These are phyloP conservation scores for Beris chalybata DNA, from an alignment of 2,888 invertebrate species.

Conservation along the genomic window DNA sequence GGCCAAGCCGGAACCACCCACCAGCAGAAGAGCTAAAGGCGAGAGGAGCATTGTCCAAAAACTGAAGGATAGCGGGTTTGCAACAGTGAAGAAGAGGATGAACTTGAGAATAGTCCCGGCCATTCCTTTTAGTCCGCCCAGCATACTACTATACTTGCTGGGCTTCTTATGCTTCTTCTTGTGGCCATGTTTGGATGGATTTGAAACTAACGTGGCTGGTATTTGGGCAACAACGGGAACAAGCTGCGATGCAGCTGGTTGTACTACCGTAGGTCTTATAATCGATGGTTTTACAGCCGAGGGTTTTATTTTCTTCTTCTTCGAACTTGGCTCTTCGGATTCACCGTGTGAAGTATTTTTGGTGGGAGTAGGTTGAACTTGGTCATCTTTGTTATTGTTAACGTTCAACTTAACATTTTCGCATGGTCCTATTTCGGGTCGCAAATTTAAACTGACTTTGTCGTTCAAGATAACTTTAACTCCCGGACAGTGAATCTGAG, in stretches of 20 bases:
- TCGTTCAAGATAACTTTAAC: constrained; percentile 35
- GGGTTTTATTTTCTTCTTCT: constrained; percentile 10
- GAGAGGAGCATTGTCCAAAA: constrained; percentile 64
- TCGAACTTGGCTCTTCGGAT: background rate
- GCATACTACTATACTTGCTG: constrained; percentile 7
- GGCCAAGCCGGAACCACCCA: constrained; percentile 64
- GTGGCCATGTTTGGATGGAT: background rate
- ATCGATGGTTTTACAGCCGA: background rate
- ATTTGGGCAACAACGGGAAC: constrained; percentile 16
- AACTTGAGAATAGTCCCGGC: constrained; percentile 32
- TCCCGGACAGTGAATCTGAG: constrained; percentile 30
- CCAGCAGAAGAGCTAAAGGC: constrained; percentile 65
- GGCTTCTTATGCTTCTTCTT: constrained; percentile 1
- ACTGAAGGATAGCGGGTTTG: constrained; percentile 64
- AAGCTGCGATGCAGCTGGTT: background rate
- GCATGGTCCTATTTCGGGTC: constrained; percentile 32
- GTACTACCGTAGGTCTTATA: background rate
- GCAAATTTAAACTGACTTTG: constrained; percentile 35
- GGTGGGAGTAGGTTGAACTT: background rate
- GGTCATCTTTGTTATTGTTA: background rate
- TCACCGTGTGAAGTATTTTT: background rate
- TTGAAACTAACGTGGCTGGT: background rate
- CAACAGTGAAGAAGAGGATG: constrained; percentile 57
- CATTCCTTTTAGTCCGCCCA: constrained; percentile 19
- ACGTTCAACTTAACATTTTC: constrained; percentile 32